Conservation (phyloP, 1,140 invertebrate genomes). For the Drosophila pandora region DNA sequence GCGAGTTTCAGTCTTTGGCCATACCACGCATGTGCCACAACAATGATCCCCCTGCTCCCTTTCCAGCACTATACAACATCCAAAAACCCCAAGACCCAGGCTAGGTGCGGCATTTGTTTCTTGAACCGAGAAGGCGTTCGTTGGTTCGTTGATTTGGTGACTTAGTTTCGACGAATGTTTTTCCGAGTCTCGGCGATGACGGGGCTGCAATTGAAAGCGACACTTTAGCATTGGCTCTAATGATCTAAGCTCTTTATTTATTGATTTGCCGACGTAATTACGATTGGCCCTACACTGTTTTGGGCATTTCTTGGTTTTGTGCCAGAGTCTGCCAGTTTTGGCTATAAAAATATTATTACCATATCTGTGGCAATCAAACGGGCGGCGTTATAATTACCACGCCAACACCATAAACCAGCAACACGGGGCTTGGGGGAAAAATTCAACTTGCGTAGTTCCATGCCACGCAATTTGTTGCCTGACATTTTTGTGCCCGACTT, state of each 20-base stretch:
- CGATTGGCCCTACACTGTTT: conserved; percentile 39
- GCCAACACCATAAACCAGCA: conserved; percentile 31
- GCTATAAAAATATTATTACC: conserved; percentile 61
- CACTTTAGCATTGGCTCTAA: conserved; percentile 64
- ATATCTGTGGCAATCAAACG: conserved; percentile 65
- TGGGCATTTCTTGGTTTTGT: conserved; percentile 28
- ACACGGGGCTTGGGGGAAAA: neutral
- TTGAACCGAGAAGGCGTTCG: conserved; percentile 41
- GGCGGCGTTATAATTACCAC: conserved; percentile 72
- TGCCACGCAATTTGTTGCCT: conserved; percentile 65
- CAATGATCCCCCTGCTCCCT: conserved; percentile 34
- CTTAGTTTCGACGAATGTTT: conserved; percentile 58
- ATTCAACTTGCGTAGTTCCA: conserved; percentile 34
- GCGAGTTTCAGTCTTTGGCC: conserved; percentile 7
- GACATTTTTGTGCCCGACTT: conserved; percentile 53
- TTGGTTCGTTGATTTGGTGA: conserved; percentile 30
- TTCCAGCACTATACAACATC: neutral
- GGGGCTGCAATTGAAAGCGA: conserved; percentile 62
- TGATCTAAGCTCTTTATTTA: conserved; percentile 71
- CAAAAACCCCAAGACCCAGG: conserved; percentile 4
- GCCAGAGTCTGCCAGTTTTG: neutral
- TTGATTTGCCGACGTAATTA: conserved; percentile 68
- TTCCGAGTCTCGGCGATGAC: conserved; percentile 42
- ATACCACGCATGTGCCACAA: conserved; percentile 68
- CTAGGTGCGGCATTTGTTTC: conserved; percentile 54